These are phyloP conservation scores for Gymnothorax javanicus DNA, from an alignment of 2,797 vertebrate species.

Conservation along the genomic window DNA sequence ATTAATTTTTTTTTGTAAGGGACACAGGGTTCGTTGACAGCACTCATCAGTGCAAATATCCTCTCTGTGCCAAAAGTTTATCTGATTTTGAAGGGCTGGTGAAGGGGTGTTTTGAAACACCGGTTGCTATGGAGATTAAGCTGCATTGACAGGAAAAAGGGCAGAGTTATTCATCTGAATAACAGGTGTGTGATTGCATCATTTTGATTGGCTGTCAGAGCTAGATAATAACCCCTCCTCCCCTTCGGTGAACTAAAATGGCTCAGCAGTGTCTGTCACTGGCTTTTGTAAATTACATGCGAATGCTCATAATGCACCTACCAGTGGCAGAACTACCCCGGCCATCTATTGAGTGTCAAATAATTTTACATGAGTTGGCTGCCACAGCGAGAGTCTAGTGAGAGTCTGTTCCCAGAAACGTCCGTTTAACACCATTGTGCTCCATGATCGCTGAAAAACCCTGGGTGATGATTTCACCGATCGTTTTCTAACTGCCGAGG, in stretches of 20 bases:
- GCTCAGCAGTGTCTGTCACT: not conserved
- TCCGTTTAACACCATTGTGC: not conserved
- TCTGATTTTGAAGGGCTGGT: not conserved
- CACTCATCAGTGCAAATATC: too few relatives aligned
- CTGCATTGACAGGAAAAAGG: not conserved
- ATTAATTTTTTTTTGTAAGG: too few relatives aligned
- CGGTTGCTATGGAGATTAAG: not conserved
- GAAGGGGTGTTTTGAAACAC: not conserved
- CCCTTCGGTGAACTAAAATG: not conserved
- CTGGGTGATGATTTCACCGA: not conserved
- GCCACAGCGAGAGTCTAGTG: not conserved
- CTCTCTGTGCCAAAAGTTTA: too few relatives aligned
- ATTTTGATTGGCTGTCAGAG: not conserved
- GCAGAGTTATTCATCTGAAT: too few relatives aligned
- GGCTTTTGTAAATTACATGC: not conserved
- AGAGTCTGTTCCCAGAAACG: not conserved
- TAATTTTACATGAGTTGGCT: not conserved
- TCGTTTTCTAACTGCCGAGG: not conserved
- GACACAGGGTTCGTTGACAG: too few relatives aligned
- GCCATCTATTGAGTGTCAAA: not conserved
- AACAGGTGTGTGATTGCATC: too few relatives aligned
- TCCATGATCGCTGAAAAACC: not conserved
- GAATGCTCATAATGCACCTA: not conserved
- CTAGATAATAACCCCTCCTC: not conserved
- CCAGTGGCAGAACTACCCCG: not conserved